A percentile compares a stretch with the other conserved stretches of the same genome.
Conservation (phyloP, 2,797 vertebrate species). For the Argentina silus region DNA sequence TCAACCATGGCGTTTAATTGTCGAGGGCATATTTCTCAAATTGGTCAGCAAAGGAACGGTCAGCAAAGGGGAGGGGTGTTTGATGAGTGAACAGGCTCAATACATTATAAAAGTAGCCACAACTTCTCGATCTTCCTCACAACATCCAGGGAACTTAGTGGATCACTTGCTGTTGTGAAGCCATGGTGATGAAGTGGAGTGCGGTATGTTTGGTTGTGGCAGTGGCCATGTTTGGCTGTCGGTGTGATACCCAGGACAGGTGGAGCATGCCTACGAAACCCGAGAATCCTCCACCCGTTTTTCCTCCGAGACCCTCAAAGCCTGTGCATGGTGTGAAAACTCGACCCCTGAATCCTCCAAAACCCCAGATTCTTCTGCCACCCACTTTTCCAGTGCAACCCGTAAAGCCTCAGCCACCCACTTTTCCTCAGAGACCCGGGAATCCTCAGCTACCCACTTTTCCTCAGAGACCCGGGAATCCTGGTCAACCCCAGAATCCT, state of each 20-base stretch:
- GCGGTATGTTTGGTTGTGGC: slow-evolving; percentile 45
- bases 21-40: background rate
- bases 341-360: background rate
- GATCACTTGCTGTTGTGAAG: slow-evolving; percentile 40
- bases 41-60: background rate
- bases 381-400: background rate
- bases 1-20: background rate
- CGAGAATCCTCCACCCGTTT: background rate
- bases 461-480: background rate
- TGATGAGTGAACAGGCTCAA: slow-evolving; percentile 15
- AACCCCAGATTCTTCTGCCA: background rate
- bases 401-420: background rate
- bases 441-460: background rate
- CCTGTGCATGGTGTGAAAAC: no score
- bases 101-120: slow-evolving; percentile 60
- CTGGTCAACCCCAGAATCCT: background rate
- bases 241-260: slow-evolving; percentile 31
- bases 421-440: background rate
- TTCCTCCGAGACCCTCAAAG: background rate
- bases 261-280: background rate
- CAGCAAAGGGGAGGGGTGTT: slow-evolving; percentile 28
- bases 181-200: slow-evolving; percentile 47
- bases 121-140: slow-evolving; percentile 26
- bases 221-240: slow-evolving; percentile 40
- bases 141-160: slow-evolving; percentile 29